Evolutionary conservation across 2,113 vertebrate genomes (phyloP), one percentile per base, ranked within the genome.

Genomic region (Narcine bancroftii): DNA sequence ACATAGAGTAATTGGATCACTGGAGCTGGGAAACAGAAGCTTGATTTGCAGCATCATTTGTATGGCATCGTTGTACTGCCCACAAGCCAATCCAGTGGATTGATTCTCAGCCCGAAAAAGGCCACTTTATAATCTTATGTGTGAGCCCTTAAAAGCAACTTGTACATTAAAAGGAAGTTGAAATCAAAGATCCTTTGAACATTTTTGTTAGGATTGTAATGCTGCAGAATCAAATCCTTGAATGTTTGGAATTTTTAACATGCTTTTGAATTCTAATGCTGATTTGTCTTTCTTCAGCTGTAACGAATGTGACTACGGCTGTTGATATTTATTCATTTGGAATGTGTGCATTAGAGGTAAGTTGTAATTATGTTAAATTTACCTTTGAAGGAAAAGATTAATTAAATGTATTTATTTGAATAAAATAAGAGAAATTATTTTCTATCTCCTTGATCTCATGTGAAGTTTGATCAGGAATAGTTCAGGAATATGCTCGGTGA

Each of bases 291-390:
- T 89, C 94, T 94, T 89, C 93, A 97, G 96, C 96, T 94, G 98
- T 99, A 93, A 97, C 97, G 93, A 97, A 96, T 10, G 99, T 99
- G 92, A 99, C 99, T 93, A 99, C 99, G 39, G 99, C 99, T 2
- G 98, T 99, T 95, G 99, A 99, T 94, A 99, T 99, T 93, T 99
- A 99, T 94, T 99, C 99, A 93, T 99, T 99, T 89, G 99, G 99
- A 94, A 99, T 99, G 99, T 99, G 99, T 95, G 99, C 99, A 66
- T 96, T 99, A 95, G 99, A 99, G 97, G 99, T 99, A 94, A 97
- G 97, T 65, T 17, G n/a, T n/a, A 36, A 50, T 71, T 47, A 3
- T 39, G 39, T 2, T 69, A 21, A 56, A 7, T 0, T 0, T 29
- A 10, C 36, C 26, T 53, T 72, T 7, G 0, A 36, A 45, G 29